Evolutionary conservation across 2,113 vertebrate genomes (phyloP), one percentile per base, ranked within the genome.

Genomic region (Heloderma charlesbogerti): DNA sequence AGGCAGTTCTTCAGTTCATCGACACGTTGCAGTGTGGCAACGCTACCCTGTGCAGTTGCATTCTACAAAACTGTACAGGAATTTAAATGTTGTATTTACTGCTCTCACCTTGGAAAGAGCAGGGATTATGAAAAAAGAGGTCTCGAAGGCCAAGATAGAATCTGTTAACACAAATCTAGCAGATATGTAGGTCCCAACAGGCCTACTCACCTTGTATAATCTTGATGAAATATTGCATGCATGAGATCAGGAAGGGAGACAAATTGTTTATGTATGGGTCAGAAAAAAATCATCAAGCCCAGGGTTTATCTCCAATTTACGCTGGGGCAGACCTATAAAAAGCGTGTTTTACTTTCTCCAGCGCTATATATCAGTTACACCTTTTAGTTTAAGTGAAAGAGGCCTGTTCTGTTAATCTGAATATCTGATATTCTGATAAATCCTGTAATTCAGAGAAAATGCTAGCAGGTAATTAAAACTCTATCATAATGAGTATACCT

Each of bases 401-500:
- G 2, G 0, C 16, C 34, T 63, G 10, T 82, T 81, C 43, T 77
- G 3, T 92, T 89, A 78, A n/a, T 90, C 2, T 78, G 80, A 40
- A 63, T 87, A 43, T 82, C 86, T 86, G n/a, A 88, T 37, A 37
- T 80, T 86, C 86, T 25, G 2, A 83, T 88, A 79, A 79, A 71
- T 88, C 88, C 72, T 89, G 75, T 85, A 84, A 69, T 2, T 0
- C 51, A 84, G 34, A 22, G 74, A 88, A 89, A 83, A 87, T 75
- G 45, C 74, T 79, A 93, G 88, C 93, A 63, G 29, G 1, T 92
- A 89, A 81, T 81, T 92, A 90, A 93, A 93, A 71, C 5, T 66
- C 0, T 81, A 80, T 87, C 82, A 27, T 71, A 83, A 54, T 78
- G 85, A 85, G 43, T 88, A 37, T 93, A 66, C 88, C 1, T 54